Percentiles rank a stretch among this genome's conserved stretches.
These are phyloP conservation scores for Melanaphis sacchari DNA, from an alignment of 1,140 invertebrate species.

Conservation along the genomic window DNA sequence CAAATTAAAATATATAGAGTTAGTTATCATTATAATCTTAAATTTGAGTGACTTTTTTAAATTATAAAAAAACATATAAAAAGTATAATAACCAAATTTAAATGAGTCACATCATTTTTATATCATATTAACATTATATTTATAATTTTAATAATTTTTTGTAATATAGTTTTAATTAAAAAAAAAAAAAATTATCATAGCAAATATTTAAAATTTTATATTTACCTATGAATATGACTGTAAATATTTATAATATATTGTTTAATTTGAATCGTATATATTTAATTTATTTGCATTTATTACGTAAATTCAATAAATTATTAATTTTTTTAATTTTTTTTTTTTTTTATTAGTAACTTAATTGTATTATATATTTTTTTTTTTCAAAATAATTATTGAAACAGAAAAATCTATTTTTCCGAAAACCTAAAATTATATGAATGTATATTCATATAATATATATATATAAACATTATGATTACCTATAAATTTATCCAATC, in stretches of 20 bases:
- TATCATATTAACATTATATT: too few relatives aligned
- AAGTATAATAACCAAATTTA: too few relatives aligned
- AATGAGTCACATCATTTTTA: too few relatives aligned
- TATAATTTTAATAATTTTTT: neutral
- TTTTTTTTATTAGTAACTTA: too few relatives aligned
- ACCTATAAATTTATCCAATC: neutral
- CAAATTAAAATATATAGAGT: too few relatives aligned
- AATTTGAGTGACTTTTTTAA: too few relatives aligned
- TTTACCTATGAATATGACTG: neutral
- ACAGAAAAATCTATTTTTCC: neutral
- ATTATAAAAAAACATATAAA: too few relatives aligned
- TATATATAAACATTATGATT: too few relatives aligned
- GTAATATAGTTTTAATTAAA: neutral
- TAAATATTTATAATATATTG: neutral
- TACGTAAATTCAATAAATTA: neutral
- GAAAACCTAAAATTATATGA: neutral
- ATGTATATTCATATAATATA: neutral
- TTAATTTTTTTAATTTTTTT: too few relatives aligned
- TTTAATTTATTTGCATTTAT: neutral
- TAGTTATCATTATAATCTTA: too few relatives aligned
- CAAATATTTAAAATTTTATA: too few relatives aligned
- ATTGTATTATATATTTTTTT: neutral
- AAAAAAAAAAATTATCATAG: neutral
- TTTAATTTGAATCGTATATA: neutral
- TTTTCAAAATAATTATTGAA: neutral